Conservation (phyloP, 2,113 vertebrate species). For the Scophthalmus maximus region DNA sequence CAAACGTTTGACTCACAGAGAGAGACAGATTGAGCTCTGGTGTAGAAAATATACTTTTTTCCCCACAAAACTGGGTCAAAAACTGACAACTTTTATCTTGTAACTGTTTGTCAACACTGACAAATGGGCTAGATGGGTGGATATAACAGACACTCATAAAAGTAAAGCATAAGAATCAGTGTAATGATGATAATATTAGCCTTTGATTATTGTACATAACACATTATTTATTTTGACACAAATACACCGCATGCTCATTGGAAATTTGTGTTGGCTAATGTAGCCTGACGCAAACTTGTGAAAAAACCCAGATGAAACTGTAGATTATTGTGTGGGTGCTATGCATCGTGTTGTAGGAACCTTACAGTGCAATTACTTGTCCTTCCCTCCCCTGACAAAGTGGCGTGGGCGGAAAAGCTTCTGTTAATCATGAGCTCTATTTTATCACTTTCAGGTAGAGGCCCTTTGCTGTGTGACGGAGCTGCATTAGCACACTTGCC, state of each 20-base stretch:
- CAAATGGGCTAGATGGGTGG: neutral
- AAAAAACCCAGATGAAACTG: slow-evolving; percentile 26
- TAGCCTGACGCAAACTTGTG: slow-evolving; percentile 39
- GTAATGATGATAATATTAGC: neutral
- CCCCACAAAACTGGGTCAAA: neutral
- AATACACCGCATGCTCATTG: neutral
- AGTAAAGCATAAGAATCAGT: neutral
- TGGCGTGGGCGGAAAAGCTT: slow-evolving; percentile 76
- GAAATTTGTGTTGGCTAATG: slow-evolving; percentile 11
- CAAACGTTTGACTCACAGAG: slow-evolving; percentile 15
- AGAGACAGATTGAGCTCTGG: slow-evolving; percentile 6
- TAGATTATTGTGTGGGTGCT: slow-evolving; percentile 75
- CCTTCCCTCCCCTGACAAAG: slow-evolving; percentile 70
- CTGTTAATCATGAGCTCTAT: slow-evolving; percentile 80
- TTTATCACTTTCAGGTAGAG: slow-evolving; percentile 78
- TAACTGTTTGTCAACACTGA: neutral
- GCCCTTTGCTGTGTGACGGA: slow-evolving; percentile 47
- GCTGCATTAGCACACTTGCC: slow-evolving; percentile 70
- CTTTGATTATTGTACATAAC: neutral
- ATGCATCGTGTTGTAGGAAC: slow-evolving; percentile 73
- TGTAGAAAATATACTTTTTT: slow-evolving; percentile 13
- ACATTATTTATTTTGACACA: neutral
- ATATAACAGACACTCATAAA: neutral
- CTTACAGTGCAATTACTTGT: slow-evolving; percentile 77
- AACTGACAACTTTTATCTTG: neutral